Evolutionary conservation across 1,140 invertebrate species (phyloP), one percentile per base, ranked within the genome.

Genomic region (Scylla paramamosain): DNA sequence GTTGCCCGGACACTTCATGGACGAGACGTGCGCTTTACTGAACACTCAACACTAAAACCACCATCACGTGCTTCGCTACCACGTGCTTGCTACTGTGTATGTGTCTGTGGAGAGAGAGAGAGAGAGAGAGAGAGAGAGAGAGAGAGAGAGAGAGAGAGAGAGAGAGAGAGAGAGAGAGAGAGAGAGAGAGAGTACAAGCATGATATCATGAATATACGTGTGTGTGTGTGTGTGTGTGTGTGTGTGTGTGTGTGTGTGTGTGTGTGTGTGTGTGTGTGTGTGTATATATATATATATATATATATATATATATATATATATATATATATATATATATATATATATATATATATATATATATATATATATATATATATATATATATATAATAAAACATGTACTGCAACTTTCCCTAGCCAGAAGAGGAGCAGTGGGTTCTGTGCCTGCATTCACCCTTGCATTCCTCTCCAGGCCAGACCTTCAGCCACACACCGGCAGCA

Each of bases 301-400:
- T 82, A 84, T 93, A 83, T 77, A 82, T 3, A 84, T 93, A 93
- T 32, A 82, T 39, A 83, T 82, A 46, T 32, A 93, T 93, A 82
- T 93, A 93, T 87, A 93, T 48, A 87, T 86, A 93, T 87, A 93
- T 84, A 83, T 93, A 93, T 93, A 84, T 83, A 48, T 45, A 93
- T 93, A 83, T 83, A 93, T 93, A 93, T 93, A 93, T 86, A 87
- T 48, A 93, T 48, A 93, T 87, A 93, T 84, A 93, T 52, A 93
- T 87, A 93, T 48, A 93, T 87, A 93, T 87, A 93, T 93, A 93
- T 93, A 93, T 93, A 93, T 93, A 93, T 48, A 93, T 93, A 93
- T 93, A 93, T 93, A 84, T 84, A 84, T 14, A 31, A 84, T 45
- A 39, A 39, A 39, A 39, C 1, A 39, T 39, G 39, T 39, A n/a